Percentiles rank a stretch among this genome's conserved stretches.
Evolutionary conservation across 2,888 invertebrate species (phyloP).

Genomic region (Idaea straminata): DNA sequence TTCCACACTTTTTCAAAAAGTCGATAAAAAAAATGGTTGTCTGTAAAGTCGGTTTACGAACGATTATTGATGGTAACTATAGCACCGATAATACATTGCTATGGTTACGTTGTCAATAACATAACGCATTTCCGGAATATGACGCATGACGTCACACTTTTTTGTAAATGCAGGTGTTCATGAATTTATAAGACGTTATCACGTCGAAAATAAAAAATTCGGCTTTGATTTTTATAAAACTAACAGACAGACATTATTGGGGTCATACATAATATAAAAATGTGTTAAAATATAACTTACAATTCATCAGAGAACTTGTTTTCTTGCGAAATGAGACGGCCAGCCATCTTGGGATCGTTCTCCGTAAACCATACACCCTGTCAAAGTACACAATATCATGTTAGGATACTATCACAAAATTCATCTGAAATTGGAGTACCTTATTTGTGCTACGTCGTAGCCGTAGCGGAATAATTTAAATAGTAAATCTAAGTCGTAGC

Average conservation of each 20-base stretch:
- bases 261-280: no score
- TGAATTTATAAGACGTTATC: no score
- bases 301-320: constrained; percentile 74
- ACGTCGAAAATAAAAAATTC: no score
- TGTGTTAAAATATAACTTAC: constrained; percentile 42
- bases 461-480: neutral
- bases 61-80: no score
- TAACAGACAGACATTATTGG: neutral
- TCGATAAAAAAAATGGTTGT: no score
- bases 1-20: no score
- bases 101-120: no score
- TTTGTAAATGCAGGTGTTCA: no score
- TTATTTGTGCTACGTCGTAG: neutral
- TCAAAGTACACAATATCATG: constrained; percentile 20
- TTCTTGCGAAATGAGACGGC: constrained; percentile 81
- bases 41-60: no score
- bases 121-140: no score
- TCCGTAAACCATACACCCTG: constrained; percentile 82
- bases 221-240: neutral
- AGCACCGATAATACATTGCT: no score
- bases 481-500: neutral
- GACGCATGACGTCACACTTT: no score
- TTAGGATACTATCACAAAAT: neutral
- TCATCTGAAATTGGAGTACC: neutral
- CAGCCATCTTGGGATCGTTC: constrained; percentile 78